phyloP scores from a whole-genome alignment of 2,888 invertebrate species.

The Eumerus sabulonum region DNA sequence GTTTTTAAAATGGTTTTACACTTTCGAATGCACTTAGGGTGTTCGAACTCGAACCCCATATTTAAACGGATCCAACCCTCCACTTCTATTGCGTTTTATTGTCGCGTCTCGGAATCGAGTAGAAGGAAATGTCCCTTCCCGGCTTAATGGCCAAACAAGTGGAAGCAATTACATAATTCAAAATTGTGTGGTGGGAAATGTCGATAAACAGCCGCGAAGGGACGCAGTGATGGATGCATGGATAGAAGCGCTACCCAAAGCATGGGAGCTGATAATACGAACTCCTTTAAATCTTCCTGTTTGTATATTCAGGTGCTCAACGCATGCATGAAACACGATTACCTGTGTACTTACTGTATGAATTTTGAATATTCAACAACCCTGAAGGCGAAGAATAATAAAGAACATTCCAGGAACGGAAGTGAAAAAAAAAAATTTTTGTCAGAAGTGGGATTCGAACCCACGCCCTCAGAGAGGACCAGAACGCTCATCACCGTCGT shows the following conservation, averaged over 20 bases:
- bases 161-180: slow-evolving; percentile 61
- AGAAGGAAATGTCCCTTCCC: slow-evolving; percentile 37
- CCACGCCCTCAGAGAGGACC: slow-evolving; percentile 77
- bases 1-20: slow-evolving; percentile 38
- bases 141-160: slow-evolving; percentile 61
- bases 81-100: background rate
- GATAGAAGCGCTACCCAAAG: no score
- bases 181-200: slow-evolving; percentile 49
- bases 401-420: no score
- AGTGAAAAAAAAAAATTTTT: slow-evolving; percentile 64
- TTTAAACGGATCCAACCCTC: slow-evolving; percentile 15
- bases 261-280: no score
- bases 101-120: slow-evolving; percentile 40
- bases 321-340: no score
- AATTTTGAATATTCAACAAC: no score
- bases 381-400: no score
- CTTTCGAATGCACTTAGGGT: slow-evolving; percentile 54
- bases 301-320: no score
- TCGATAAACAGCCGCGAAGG: no score
- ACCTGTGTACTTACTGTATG: no score
- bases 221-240: no score
- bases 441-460: slow-evolving; percentile 77
- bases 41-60: slow-evolving; percentile 16
- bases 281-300: no score
- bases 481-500: slow-evolving; percentile 75